Evolutionary conservation across 2,797 vertebrate genomes (phyloP).

Genomic region (Pseudocheirus occidentalis): DNA sequence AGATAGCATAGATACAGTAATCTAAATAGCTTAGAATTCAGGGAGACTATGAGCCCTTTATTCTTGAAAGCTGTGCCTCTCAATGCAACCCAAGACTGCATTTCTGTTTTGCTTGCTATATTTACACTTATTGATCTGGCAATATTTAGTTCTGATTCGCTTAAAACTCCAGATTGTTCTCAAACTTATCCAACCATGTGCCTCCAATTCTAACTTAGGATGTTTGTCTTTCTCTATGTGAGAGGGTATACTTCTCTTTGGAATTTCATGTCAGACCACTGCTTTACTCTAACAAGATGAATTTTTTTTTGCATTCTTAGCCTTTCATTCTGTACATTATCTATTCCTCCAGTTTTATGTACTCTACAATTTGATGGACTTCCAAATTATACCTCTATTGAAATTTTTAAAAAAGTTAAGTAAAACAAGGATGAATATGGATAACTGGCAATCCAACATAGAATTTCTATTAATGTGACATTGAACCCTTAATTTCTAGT

Average conservation of each 20-base stretch:
- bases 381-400: too few species aligned
- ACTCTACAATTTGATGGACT: too few species aligned
- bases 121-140: neutral
- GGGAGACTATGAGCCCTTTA: neutral
- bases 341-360: too few species aligned
- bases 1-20: neutral
- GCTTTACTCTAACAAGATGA: neutral
- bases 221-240: neutral
- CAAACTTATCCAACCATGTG: neutral
- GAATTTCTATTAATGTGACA: too few species aligned
- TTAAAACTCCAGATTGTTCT: neutral
- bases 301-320: too few species aligned
- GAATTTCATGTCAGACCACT: neutral
- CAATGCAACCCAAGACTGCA: neutral
- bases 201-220: neutral
- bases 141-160: neutral
- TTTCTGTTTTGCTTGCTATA: neutral
- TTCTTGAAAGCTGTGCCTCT: neutral
- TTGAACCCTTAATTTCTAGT: too few species aligned
- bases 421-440: too few species aligned
- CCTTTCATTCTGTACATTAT: too few species aligned
- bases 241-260: neutral
- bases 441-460: too few species aligned
- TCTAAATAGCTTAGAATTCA: neutral
- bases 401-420: too few species aligned